Base-by-base conservation (phyloP, 2,888 invertebrate species). In the Ctena decussata region DNA sequence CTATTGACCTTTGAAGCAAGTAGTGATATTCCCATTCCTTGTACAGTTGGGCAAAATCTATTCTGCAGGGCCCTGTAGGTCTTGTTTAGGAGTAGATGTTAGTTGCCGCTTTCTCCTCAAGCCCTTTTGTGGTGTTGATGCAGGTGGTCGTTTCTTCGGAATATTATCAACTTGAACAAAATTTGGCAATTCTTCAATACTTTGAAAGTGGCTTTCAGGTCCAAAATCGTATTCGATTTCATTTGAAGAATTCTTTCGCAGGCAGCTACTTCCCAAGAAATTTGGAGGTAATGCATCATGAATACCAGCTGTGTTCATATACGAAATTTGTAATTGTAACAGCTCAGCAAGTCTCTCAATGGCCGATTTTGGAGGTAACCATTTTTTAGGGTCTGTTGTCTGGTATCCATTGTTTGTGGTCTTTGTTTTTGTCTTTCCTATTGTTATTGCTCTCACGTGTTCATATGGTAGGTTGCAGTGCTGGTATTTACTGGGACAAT, bases 321-420 rank as follows among this genome's bases (percentile, higher is more conserved):
- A 74, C 27, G 12, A 30, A 74, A 74, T 41, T 30, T 44, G 18
- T 5, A 77, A 11, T 27, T 77, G 77, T 8, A 44, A 18, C 1
- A 77, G 57, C 30, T 30, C 65, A 27, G 27, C 60, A 11, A 76
- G 24, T 24, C 41, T 37, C 21, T 77, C 32, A 41, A 77, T 35
- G 30, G 77, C 69, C 27, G 77, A 77, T 27, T 69, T 18, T 70
- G 69, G 77, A n/a, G 77, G 49, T 1, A 77, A 46, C 77, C 77
- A 77, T 35, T 49, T 77, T 24, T 46, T 41, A 46, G 49, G 77
- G 46, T 77, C 70, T 18, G 18, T 65, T 1, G 49, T 77, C 41
- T 30, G 30, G 32, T 46, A 73, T 41, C 73, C 30, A 6, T 30
- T 27, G 1, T n/a, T 73, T 3, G 24, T 24, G 12, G 39, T 32